Conservation (phyloP, 2,797 vertebrate genomes). For the Muscicapa striata region DNA sequence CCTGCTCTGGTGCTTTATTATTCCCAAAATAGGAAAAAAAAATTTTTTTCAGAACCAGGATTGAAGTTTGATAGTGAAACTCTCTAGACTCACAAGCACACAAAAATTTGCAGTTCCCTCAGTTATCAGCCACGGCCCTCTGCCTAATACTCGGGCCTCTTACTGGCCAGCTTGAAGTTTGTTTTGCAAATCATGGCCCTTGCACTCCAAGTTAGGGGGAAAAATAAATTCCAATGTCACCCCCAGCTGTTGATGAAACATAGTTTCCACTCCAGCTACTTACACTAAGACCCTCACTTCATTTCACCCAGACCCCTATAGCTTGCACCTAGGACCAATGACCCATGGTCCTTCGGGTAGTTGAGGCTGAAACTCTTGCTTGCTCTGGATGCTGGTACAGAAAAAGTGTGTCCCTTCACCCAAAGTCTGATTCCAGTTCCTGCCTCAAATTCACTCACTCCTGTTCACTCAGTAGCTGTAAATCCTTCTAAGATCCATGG, state of each 20-base stretch:
- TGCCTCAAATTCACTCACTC: background rate
- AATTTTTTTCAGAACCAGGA: background rate
- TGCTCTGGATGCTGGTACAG: background rate
- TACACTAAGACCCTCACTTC: background rate
- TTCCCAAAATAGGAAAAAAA: background rate
- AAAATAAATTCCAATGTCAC: background rate
- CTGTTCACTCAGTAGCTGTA: background rate
- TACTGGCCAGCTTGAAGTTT: background rate
- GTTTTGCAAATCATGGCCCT: background rate
- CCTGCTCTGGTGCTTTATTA: background rate
- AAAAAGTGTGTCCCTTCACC: background rate
- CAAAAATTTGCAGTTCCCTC: background rate
- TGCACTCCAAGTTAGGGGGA: background rate
- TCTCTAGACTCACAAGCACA: background rate
- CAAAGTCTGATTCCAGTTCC: background rate
- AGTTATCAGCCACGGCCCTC: background rate
- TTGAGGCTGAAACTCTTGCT: background rate
- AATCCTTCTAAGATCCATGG: background rate
- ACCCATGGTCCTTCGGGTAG: too few species aligned
- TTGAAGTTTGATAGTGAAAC: background rate
- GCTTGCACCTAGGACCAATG: too few species aligned
- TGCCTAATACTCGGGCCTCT: background rate
- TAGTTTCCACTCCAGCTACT: background rate
- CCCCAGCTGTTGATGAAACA: background rate
- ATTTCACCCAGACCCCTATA: background rate